phyloP scores from a whole-genome alignment of 2,888 invertebrate species.

The Cheilosia variabilis region DNA sequence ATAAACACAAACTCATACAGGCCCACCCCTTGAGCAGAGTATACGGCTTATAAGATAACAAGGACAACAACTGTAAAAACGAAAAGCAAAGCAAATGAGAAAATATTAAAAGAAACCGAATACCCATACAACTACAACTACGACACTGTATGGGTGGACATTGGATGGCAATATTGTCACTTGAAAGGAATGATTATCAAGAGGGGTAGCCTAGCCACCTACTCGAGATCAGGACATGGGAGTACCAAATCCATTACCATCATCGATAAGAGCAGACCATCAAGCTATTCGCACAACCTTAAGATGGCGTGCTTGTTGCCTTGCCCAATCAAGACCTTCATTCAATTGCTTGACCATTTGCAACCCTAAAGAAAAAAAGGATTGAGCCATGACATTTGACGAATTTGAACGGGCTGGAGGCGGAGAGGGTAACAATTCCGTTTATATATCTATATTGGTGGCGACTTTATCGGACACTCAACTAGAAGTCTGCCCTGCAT shows the following conservation, averaged over 20 bases:
- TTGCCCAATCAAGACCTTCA: not conserved
- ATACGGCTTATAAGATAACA: no score
- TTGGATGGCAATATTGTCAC: slow-evolving; percentile 27
- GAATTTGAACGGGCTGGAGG: slow-evolving; percentile 7
- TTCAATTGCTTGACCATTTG: slow-evolving; percentile 26
- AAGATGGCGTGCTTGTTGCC: slow-evolving; percentile 10
- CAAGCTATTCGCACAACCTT: slow-evolving; percentile 1
- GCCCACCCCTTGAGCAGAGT: not conserved
- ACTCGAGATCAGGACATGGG: slow-evolving; percentile 17
- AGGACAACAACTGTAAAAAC: slow-evolving; percentile 5
- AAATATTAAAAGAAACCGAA: slow-evolving; percentile 7
- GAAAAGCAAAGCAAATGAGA: slow-evolving; percentile 14
- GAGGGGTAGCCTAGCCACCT: slow-evolving; percentile 1
- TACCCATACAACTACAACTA: not conserved
- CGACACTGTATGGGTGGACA: not conserved
- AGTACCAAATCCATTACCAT: slow-evolving; percentile 24
- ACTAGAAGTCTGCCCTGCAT: not conserved
- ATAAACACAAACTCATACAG: not conserved
- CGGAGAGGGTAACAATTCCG: slow-evolving; percentile 1
- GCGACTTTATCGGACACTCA: slow-evolving; percentile 12
- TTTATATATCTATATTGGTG: not conserved
- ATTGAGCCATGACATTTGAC: slow-evolving; percentile 9
- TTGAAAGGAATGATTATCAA: not conserved
- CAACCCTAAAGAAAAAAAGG: slow-evolving; percentile 10
- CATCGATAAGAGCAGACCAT: slow-evolving; percentile 21